phyloP scores from a whole-genome alignment of 2,888 invertebrate genomes.

The Drosophila fungiperda region DNA sequence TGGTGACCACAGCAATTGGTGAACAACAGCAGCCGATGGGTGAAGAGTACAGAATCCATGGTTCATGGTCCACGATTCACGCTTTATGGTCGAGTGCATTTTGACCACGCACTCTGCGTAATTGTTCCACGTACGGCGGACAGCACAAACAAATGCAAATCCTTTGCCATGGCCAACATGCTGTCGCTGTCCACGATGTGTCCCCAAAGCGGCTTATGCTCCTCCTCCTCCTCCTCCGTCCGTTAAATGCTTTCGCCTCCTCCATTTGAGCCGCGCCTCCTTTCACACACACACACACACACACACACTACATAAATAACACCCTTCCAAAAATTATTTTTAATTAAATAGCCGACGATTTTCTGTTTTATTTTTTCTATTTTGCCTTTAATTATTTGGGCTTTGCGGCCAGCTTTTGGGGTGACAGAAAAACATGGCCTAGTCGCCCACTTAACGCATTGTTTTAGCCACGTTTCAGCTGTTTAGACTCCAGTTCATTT shows the following conservation, averaged over 20 bases:
- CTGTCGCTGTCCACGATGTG: conserved; percentile 20
- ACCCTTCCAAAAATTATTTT: conserved; percentile 43
- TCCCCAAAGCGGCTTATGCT: conserved; percentile 62
- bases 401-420: conserved; percentile 35
- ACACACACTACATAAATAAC: conserved; percentile 24
- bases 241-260: neutral
- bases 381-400: conserved; percentile 48
- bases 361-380: conserved; percentile 21
- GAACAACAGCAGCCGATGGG: conserved; percentile 3
- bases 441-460: conserved; percentile 61
- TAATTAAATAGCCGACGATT: conserved; percentile 71
- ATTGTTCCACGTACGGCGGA: conserved; percentile 59
- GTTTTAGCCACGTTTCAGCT: conserved; percentile 35
- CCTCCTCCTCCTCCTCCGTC: neutral
- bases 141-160: conserved; percentile 59
- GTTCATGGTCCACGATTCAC: conserved; percentile 6
- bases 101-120: conserved; percentile 63
- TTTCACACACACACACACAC: too few relatives aligned
- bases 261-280: neutral
- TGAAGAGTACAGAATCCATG: conserved; percentile 1
- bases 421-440: conserved; percentile 55
- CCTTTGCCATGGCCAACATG: conserved; percentile 57
- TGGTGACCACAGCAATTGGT: conserved; percentile 41
- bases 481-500: conserved; percentile 43
- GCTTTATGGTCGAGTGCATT: conserved; percentile 34